These are phyloP conservation scores for Spilogale gracilis DNA, from an alignment of 2,113 vertebrate genomes.

Conservation along the genomic window DNA sequence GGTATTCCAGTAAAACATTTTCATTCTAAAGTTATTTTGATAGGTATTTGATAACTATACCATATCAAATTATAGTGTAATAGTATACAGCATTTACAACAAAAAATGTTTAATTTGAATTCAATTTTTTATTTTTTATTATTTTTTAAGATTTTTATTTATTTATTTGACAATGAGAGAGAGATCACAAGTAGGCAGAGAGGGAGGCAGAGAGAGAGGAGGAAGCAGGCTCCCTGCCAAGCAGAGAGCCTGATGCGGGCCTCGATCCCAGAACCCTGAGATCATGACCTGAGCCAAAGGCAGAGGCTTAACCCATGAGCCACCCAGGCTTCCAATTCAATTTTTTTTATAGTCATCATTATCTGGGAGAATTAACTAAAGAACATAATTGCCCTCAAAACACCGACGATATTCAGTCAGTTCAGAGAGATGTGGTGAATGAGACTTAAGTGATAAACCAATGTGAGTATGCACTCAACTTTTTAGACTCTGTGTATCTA, in stretches of 20 bases:
- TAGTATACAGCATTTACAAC: background rate
- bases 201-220: no score
- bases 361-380: slow-evolving; percentile 42
- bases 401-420: background rate
- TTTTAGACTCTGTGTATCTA: background rate
- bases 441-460: background rate
- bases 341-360: no score
- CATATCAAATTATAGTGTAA: background rate
- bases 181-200: no score
- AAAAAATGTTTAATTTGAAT: slow-evolving; percentile 54
- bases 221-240: no score
- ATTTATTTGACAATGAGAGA: no score
- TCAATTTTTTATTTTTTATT: slow-evolving; percentile 34
- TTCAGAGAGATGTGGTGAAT: background rate
- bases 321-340: no score
- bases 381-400: background rate
- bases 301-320: no score
- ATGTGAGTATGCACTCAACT: background rate
- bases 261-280: no score
- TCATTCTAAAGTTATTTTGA: slow-evolving; percentile 42
- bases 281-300: no score
- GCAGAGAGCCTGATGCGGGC: no score
- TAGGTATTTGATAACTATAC: slow-evolving; percentile 1
- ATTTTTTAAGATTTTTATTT: no score
- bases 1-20: background rate